phyloP scores from a whole-genome alignment of 2,797 vertebrate genomes.

The Benthosema pterotum region DNA sequence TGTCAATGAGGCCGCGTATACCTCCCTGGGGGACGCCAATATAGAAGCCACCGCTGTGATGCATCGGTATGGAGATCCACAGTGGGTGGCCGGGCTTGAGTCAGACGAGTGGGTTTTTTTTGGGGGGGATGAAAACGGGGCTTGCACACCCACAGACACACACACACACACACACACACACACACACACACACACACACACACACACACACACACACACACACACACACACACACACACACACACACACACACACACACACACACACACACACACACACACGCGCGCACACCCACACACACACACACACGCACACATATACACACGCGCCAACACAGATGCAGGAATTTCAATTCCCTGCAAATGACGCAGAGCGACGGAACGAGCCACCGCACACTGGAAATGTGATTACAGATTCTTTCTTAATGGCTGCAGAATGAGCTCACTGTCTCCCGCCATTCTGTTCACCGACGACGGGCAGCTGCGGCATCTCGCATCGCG shows the following conservation, averaged over 20 bases:
- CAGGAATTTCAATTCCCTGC: slow-evolving; percentile 13
- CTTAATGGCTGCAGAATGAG: slow-evolving; percentile 49
- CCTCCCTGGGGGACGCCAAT: neutral
- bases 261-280: too few relatives aligned
- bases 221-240: too few relatives aligned
- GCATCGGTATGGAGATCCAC: neutral
- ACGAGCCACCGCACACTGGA: slow-evolving; percentile 34
- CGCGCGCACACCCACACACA: too few relatives aligned
- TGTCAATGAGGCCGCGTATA: slow-evolving; percentile 7
- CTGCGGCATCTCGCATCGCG: slow-evolving; percentile 36
- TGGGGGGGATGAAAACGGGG: neutral
- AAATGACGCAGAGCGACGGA: slow-evolving; percentile 27
- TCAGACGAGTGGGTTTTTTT: too few relatives aligned
- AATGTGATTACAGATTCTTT: slow-evolving; percentile 45
- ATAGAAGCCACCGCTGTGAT: neutral
- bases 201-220: neutral
- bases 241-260: too few relatives aligned
- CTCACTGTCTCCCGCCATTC: slow-evolving; percentile 42
- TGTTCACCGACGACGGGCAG: too few relatives aligned
- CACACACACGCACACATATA: too few relatives aligned
- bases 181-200: too few relatives aligned
- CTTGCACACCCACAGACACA: too few relatives aligned
- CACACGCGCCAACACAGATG: slow-evolving; percentile 2
- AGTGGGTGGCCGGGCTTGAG: neutral
- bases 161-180: too few relatives aligned